A percentile compares a stretch with the other conserved stretches of the same genome.
phyloP scores from a whole-genome alignment of 1,140 invertebrate genomes.

The Prorops nasuta region DNA sequence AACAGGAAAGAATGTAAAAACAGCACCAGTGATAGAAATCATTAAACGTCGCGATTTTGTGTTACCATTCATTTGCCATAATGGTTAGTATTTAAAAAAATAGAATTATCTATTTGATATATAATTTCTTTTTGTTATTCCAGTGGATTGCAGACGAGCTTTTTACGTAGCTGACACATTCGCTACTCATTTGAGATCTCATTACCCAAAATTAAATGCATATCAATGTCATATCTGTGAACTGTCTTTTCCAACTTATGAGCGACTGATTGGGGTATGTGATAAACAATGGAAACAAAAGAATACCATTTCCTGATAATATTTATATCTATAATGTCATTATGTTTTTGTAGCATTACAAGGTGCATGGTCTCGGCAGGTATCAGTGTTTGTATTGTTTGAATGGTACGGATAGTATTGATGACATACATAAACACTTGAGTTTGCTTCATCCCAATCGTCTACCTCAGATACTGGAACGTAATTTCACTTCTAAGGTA shows the following conservation, averaged over 20 bases:
- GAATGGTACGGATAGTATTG: conserved; percentile 45
- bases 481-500: conserved; percentile 41
- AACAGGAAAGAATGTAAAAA: conserved; percentile 10
- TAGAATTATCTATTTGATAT: too few relatives aligned
- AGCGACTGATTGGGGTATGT: conserved; percentile 38
- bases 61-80: conserved; percentile 43
- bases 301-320: background rate
- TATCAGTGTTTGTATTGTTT: conserved; percentile 59
- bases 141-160: conserved; percentile 41
- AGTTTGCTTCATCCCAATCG: conserved; percentile 51
- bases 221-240: conserved; percentile 47
- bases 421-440: conserved; percentile 54
- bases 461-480: conserved; percentile 47
- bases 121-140: background rate
- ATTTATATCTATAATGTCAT: background rate
- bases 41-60: conserved; percentile 34
- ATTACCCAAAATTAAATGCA: conserved; percentile 28
- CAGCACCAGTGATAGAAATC: conserved; percentile 21
- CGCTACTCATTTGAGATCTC: conserved; percentile 40
- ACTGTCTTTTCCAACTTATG: conserved; percentile 14
- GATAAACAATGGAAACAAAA: background rate
- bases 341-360: conserved; percentile 47
- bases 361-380: conserved; percentile 50
- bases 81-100: conserved; percentile 32
- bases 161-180: conserved; percentile 50